Conservation (phyloP, 2,888 invertebrate genomes). For the Galerucella calmariensis region DNA sequence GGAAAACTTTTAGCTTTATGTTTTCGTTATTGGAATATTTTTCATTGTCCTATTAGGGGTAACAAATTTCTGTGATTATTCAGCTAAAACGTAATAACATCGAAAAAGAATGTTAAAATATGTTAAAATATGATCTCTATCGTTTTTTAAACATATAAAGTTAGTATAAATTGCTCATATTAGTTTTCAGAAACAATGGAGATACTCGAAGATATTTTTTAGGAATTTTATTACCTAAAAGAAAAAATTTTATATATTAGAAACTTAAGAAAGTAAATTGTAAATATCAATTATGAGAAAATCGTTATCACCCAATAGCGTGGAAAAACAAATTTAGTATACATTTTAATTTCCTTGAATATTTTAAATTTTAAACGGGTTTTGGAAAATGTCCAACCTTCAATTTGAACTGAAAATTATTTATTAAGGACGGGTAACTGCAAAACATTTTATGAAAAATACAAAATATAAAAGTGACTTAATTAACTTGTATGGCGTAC, state of each 20-base stretch:
- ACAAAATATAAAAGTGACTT: too few relatives aligned
- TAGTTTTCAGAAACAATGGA: constrained; percentile 24
- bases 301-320: too few relatives aligned
- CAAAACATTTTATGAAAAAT: too few relatives aligned
- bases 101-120: background rate
- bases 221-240: constrained; percentile 15
- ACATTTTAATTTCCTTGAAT: too few relatives aligned
- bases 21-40: too few relatives aligned
- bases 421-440: too few relatives aligned
- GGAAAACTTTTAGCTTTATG: background rate
- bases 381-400: too few relatives aligned
- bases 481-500: too few relatives aligned
- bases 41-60: background rate
- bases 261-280: background rate
- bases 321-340: too few relatives aligned
- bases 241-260: background rate
- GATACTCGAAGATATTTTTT: constrained; percentile 16
- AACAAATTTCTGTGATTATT: constrained; percentile 29
- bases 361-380: too few relatives aligned
- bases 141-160: constrained; percentile 1
- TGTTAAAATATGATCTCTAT: constrained; percentile 22
- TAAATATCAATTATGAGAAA: background rate
- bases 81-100: constrained; percentile 1
- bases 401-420: too few relatives aligned
- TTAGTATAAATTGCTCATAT: constrained; percentile 19